Evolutionary conservation across 2,113 vertebrate species (phyloP), one percentile per base, ranked within the genome.

Genomic region (Cheilinus undulatus): DNA sequence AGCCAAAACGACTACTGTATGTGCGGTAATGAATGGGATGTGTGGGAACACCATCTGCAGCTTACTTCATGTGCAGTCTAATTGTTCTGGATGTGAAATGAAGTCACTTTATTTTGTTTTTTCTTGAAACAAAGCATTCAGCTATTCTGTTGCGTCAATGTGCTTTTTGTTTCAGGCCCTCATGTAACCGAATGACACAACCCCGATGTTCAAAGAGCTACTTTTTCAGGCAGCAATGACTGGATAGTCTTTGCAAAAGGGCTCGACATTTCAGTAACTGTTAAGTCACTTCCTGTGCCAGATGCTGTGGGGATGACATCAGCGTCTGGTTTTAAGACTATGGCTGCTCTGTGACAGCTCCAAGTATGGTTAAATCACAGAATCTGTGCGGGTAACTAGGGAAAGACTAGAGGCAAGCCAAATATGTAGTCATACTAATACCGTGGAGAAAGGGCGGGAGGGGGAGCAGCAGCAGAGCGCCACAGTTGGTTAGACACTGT

Each of bases 261-360:
- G 43, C 48, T 75, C 32, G 57, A 73, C 52, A 67, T 54, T 64
- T 73, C 54, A 69, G 50, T 68, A 36, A 26, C 64, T 51, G 53
- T 89, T 78, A 88, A 83, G 87, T 89, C 88, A 90, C 89, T 89
- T 92, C 87, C 88, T 91, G 84, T 80, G 72, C 67, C 66, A 87
- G 69, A 68, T 40, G 69, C 73, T 78, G 63, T 0, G 61, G 63
- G 36, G 58, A 87, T 92, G 88, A 92, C 88, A 90, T 92, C 91
- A 92, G 45, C 7, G 88, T 89, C 91, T 92, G 71, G 71, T 19
- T 87, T 84, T 85, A 45, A 86, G 83, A 88, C 88, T 85, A 71
- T 81, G 32, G 73, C 64, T 80, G 83, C 83, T 86, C 85, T 88
- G 86, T 88, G 89, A 84, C 65, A 68, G 48, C 72, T 82, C 88